A percentile compares a stretch with the other conserved stretches of the same genome.
Conservation (phyloP, 1,140 invertebrate species). For the Zaprionus africanus region DNA sequence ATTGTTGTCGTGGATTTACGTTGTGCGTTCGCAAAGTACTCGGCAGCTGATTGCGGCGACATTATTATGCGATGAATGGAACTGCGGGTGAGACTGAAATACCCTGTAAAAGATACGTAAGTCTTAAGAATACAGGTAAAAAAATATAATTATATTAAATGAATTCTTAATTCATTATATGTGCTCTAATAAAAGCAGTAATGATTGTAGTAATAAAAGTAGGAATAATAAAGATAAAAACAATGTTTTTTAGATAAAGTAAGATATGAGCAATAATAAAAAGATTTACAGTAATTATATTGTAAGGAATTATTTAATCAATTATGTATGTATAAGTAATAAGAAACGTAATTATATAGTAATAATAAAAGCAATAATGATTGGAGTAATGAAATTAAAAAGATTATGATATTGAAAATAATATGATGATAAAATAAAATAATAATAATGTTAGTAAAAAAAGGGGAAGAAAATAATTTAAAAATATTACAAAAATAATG, state of each 20-base stretch:
- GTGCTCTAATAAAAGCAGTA: not conserved
- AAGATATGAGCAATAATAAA: not conserved
- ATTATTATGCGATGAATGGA: constrained; percentile 44
- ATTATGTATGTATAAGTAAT: too few species aligned
- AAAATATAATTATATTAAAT: not conserved
- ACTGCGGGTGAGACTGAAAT: not conserved
- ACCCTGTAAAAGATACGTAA: constrained; percentile 3
- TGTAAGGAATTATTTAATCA: too few species aligned
- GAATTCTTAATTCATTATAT: not conserved
- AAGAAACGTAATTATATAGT: too few species aligned
- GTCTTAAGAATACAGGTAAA: not conserved
- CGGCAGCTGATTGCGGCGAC: constrained; percentile 54
- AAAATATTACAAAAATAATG: too few species aligned
- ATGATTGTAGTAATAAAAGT: not conserved
- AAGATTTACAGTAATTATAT: not conserved
- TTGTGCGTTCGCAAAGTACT: constrained; percentile 37
- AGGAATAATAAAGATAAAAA: not conserved
- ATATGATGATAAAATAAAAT: too few species aligned
- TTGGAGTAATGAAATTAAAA: too few species aligned
- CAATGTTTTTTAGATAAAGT: not conserved
- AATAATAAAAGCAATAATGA: not conserved
- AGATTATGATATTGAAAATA: too few species aligned
- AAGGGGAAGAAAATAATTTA: not conserved
- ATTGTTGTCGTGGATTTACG: constrained; percentile 34
- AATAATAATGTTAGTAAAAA: not conserved